Conservation (phyloP, 2,113 vertebrate genomes). For the Hiodon tergisus region DNA sequence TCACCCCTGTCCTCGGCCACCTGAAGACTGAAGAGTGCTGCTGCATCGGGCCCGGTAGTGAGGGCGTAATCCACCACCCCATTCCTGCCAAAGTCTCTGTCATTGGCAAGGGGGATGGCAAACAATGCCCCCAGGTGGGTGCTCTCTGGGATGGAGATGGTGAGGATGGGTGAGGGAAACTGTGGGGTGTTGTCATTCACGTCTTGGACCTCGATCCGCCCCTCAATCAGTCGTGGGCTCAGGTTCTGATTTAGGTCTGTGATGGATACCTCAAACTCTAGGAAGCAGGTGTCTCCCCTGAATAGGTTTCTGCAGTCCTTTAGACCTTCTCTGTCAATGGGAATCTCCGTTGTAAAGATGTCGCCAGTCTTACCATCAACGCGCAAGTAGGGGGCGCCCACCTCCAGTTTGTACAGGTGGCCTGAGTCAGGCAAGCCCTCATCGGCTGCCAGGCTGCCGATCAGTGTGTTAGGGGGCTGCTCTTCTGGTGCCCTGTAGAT, state of each 20-base stretch:
- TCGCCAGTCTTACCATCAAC: slow-evolving; percentile 95
- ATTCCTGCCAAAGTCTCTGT: slow-evolving; percentile 83
- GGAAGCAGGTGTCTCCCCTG: slow-evolving; percentile 79
- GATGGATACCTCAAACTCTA: slow-evolving; percentile 97
- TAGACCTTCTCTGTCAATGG: slow-evolving; percentile 88
- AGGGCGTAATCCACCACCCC: slow-evolving; percentile 90
- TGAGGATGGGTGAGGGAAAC: slow-evolving; percentile 87
- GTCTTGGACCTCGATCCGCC: slow-evolving; percentile 90
- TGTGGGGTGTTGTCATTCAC: slow-evolving; percentile 99
- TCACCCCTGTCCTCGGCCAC: slow-evolving; percentile 92
- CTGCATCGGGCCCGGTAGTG: slow-evolving; percentile 76
- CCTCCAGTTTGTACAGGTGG: slow-evolving; percentile 94
- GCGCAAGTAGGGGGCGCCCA: slow-evolving; percentile 86
- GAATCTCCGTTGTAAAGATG: slow-evolving; percentile 94
- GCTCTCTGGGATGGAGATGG: slow-evolving; percentile 89
- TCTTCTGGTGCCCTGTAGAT: slow-evolving; percentile 89
- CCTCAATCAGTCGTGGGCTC: slow-evolving; percentile 86
- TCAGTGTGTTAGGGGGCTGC: slow-evolving; percentile 90
- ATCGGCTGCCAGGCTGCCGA: slow-evolving; percentile 88
- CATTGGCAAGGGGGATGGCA: slow-evolving; percentile 84
- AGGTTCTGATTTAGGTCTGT: slow-evolving; percentile 82
- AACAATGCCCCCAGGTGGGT: slow-evolving; percentile 85
- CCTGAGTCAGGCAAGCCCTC: slow-evolving; percentile 87
- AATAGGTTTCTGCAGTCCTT: slow-evolving; percentile 78
- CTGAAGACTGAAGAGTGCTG: slow-evolving; percentile 88